phyloP scores from a whole-genome alignment of 1,140 invertebrate species.

The Temnothorax curvispinosus region DNA sequence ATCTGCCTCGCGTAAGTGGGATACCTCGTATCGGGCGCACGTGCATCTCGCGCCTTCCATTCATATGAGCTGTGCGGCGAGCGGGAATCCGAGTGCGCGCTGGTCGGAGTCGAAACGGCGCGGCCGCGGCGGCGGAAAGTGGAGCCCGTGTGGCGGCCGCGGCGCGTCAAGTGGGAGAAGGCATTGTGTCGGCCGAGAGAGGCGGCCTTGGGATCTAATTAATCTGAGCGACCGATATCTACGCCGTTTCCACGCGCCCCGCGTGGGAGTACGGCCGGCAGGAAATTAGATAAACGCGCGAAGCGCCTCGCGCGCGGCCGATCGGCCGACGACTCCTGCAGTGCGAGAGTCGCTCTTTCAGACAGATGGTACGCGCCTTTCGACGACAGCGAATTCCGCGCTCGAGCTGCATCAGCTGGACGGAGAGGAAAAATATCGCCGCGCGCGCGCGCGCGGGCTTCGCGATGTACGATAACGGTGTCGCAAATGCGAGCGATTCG shows the following conservation, averaged over 20 bases:
- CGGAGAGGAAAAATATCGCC: background rate
- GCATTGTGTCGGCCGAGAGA: conserved; percentile 66
- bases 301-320: background rate
- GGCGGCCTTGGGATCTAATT: conserved; percentile 76
- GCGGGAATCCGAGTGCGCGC: conserved; percentile 23
- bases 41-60: conserved; percentile 36
- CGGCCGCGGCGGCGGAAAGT: conserved; percentile 39
- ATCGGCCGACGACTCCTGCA: conserved; percentile 16
- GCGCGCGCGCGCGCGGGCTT: background rate
- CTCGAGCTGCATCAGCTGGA: conserved; percentile 1
- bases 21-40: conserved; percentile 20
- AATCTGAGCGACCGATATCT: conserved; percentile 68
- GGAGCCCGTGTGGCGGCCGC: background rate
- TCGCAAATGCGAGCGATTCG: background rate
- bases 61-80: conserved; percentile 25
- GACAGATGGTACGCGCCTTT: background rate
- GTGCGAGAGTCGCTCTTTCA: background rate
- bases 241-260: conserved; percentile 22
- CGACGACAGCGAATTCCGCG: background rate
- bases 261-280: conserved; percentile 38
- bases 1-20: conserved; percentile 33
- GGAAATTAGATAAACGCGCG: conserved; percentile 62
- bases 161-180: conserved; percentile 67
- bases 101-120: conserved; percentile 42
- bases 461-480: background rate